These are phyloP conservation scores for Benthochromis sp. DNA, from an alignment of 2,113 vertebrate species.

Conservation along the genomic window DNA sequence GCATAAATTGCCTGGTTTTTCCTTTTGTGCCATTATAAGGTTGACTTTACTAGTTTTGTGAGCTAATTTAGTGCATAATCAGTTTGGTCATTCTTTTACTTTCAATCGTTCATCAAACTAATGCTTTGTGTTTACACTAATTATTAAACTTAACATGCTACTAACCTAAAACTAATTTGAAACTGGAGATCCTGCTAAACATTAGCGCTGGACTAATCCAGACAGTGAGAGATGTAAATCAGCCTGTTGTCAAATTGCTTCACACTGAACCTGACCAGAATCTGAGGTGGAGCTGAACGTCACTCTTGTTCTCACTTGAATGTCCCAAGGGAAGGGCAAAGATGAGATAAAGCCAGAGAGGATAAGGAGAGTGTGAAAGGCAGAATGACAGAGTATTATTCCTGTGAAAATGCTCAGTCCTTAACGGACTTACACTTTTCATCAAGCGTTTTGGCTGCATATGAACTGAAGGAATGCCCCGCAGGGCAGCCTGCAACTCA, in stretches of 20 bases:
- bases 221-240: background rate
- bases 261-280: conserved; percentile 15
- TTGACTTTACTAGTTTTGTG: background rate
- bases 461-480: conserved; percentile 62
- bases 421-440: conserved; percentile 51
- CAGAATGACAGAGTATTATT: conserved; percentile 18
- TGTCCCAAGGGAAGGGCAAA: conserved; percentile 22
- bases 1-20: background rate
- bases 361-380: background rate
- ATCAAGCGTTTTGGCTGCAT: conserved; percentile 53
- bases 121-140: background rate
- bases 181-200: background rate
- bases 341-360: background rate
- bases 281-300: conserved; percentile 23
- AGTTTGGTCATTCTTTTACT: background rate
- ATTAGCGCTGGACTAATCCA: background rate
- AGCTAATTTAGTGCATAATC: background rate
- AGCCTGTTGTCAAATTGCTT: background rate
- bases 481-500: conserved; percentile 49
- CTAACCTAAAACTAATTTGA: background rate
- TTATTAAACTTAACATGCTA: background rate
- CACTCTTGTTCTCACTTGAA: conserved; percentile 44
- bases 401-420: conserved; percentile 25
- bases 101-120: background rate
- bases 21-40: background rate